Evolutionary conservation across 2,113 vertebrate genomes (phyloP), one percentile per base, ranked within the genome.

Genomic region (Tachuris rubrigastra): DNA sequence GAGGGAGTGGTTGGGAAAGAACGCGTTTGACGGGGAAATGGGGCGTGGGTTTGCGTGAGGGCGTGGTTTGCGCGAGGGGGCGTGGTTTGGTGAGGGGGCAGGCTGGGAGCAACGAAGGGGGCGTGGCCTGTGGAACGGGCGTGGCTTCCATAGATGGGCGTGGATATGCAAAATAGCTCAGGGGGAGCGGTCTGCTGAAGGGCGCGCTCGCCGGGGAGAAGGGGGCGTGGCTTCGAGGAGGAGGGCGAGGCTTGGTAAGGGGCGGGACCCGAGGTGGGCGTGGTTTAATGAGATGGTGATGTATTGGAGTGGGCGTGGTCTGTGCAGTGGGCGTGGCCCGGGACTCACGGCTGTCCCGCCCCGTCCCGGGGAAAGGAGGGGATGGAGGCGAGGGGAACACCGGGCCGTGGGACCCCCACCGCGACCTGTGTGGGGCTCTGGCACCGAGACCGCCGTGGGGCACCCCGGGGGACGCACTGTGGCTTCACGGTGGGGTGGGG

Each of bases 361-460:
- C 14, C 31, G 7, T 59, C n/a, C 58, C n/a, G n/a, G 58, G 58
- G 6, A 28, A 19, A 19, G 10, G 58, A 16, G 59, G 15, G 17
- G 63, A 46, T 22, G 37, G 5, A 2, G 31, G 10, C 8, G 21
- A 6, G 4, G 16, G 10, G 8, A 30, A 7, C 23, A 2, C 2
- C 4, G 6, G 44, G 1, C 1, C 3, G 31, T 2, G 31, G 24
- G 16, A 23, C 2, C 20, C 16, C 14, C 7, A 8, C 8, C 7
- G 15, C 27, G 20, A 2, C 14, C 10, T 7, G 8, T 5, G 62
- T 22, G 42, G 44, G 39, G 2, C 9, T 19, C 8, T 3, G n/a
- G 62, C 4, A 4, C 16, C 14, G 12, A 10, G 15, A 27, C 24
- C 59, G 35, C 9, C 59, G 59, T 39, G 59, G 35, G 35, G 58